Percentiles rank a stretch among this genome's conserved stretches.
These are phyloP conservation scores for Pterophyllum scalare DNA, from an alignment of 2,113 vertebrate genomes.

Conservation along the genomic window DNA sequence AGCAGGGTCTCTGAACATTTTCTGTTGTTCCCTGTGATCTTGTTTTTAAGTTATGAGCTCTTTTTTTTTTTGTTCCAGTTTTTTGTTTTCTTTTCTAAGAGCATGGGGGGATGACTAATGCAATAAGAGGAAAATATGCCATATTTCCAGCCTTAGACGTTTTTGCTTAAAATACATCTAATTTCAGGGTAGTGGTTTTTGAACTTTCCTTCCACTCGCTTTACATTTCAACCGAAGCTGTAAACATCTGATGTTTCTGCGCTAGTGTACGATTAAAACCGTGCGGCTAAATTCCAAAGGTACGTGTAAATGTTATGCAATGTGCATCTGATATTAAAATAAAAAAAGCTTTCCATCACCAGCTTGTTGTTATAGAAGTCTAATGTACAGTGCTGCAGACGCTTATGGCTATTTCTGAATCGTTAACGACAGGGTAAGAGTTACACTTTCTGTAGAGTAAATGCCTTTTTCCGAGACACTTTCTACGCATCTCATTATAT, in stretches of 20 bases:
- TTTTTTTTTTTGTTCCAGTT: neutral
- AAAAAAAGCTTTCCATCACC: neutral
- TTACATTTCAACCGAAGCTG: neutral
- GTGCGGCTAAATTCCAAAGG: neutral
- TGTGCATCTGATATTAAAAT: neutral
- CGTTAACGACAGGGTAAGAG: neutral
- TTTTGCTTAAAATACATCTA: neutral
- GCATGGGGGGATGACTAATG: neutral
- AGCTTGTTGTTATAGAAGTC: neutral
- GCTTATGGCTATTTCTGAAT: neutral
- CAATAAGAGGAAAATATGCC: neutral
- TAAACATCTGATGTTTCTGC: neutral
- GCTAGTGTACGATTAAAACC: rapidly evolving
- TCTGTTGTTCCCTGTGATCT: slow-evolving; percentile 24
- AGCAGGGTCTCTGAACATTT: slow-evolving; percentile 14
- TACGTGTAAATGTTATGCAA: neutral
- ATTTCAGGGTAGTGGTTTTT: neutral
- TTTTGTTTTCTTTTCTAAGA: neutral
- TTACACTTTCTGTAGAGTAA: neutral
- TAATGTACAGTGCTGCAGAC: neutral
- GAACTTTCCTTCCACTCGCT: neutral
- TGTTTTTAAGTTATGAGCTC: neutral
- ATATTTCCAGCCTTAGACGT: neutral
- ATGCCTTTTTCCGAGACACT: neutral
- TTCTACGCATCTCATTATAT: neutral